Conservation (phyloP, 30 jellyfish, hydroid and myxozoan species). For the Mastigias papua region DNA sequence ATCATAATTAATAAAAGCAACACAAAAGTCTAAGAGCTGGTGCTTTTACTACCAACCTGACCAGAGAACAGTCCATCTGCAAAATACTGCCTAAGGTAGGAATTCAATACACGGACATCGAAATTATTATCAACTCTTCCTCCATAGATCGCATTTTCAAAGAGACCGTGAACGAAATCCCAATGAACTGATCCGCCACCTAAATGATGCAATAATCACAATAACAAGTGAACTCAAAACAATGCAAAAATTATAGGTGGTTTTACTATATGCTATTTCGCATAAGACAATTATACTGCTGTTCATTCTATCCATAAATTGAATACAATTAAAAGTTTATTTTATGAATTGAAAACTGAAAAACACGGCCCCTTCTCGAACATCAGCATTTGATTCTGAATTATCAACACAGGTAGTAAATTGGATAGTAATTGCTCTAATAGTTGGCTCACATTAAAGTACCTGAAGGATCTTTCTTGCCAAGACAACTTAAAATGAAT, state of each 20-base stretch:
- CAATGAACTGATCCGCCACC: slow-evolving; percentile 86
- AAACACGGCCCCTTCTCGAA: too few relatives aligned
- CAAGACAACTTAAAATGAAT: too few relatives aligned
- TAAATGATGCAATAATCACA: neutral
- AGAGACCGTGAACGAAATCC: slow-evolving; percentile 96
- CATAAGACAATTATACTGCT: too few relatives aligned
- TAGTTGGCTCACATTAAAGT: too few relatives aligned
- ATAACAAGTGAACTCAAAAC: neutral
- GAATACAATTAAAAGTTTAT: too few relatives aligned
- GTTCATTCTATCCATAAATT: too few relatives aligned
- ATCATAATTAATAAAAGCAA: neutral
- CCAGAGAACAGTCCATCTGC: slow-evolving; percentile 80
- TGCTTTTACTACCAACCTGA: slow-evolving; percentile 13
- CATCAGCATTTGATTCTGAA: too few relatives aligned
- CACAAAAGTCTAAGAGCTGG: neutral
- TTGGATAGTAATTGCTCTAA: too few relatives aligned
- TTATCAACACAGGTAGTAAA: too few relatives aligned
- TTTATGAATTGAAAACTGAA: too few relatives aligned
- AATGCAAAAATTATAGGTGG: neutral
- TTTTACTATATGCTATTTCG: neutral
- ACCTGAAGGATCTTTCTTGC: too few relatives aligned
- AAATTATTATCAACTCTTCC: slow-evolving; percentile 93
- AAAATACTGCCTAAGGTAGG: slow-evolving; percentile 87
- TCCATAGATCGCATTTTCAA: slow-evolving; percentile 98
- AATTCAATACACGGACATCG: slow-evolving; percentile 92